Conservation (phyloP, 2,888 invertebrate genomes). For the Clostera curtula region DNA sequence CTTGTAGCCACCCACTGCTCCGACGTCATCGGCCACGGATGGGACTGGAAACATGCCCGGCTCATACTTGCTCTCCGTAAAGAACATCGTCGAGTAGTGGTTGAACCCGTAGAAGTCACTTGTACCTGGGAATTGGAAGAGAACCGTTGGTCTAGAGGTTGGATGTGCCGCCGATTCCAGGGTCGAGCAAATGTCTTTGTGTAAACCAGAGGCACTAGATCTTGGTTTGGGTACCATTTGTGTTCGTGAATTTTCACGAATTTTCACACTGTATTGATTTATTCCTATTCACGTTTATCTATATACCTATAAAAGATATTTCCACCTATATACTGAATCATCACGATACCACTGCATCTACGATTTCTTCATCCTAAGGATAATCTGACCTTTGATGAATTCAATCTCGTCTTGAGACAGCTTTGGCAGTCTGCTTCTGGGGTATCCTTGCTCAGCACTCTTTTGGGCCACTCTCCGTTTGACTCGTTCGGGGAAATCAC, state of each 20-base stretch:
- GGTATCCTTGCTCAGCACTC: constrained; percentile 60
- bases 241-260: no score
- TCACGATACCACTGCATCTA: no score
- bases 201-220: no score
- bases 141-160: no score
- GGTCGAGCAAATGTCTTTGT: no score
- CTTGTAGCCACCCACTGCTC: constrained; percentile 28
- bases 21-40: constrained; percentile 47
- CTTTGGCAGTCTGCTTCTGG: constrained; percentile 57
- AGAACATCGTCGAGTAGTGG: constrained; percentile 45
- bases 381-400: constrained; percentile 37
- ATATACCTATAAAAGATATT: no score
- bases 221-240: no score
- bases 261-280: no score
- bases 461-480: constrained; percentile 50
- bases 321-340: no score
- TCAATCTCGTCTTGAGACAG: constrained; percentile 54
- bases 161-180: no score
- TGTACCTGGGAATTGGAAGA: constrained; percentile 31
- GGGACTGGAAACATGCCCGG: constrained; percentile 33
- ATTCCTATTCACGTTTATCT: no score
- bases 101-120: constrained; percentile 57
- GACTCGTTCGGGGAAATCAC: constrained; percentile 65
- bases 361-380: no score
- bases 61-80: constrained; percentile 25